Base-by-base conservation (phyloP, 2,888 invertebrate genomes). In the Panorpa germanica region DNA sequence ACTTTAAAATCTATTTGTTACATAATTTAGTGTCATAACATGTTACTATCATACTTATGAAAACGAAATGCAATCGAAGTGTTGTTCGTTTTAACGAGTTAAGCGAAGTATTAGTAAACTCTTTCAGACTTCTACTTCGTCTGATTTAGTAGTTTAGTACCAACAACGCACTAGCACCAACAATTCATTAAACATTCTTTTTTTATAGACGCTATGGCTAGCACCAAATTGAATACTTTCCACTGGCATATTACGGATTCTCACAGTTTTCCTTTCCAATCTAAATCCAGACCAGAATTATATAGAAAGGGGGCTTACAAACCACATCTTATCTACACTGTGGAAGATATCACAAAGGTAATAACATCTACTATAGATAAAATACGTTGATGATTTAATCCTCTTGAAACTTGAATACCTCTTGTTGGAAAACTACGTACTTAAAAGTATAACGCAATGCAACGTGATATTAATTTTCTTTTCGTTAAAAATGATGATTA, bases 181-280 rank as follows among this genome's bases (percentile, higher is more conserved):
- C n/a, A n/a, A n/a, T n/a, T n/a, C n/a, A n/a, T n/a, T n/a, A n/a
- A n/a, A n/a, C n/a, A n/a, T n/a, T n/a, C n/a, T 29, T 9, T 16
- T 31, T 14, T 38, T 43, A 3, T 41, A 68, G 86, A 88, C 44
- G 88, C 69, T 1, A 91, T 93, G 88, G 74, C 80, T 0, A 69
- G 75, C 47, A 80, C 81, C 16, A 95, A 93, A 50, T 47, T 93
- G 42, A 95, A 93, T 48, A 78, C 82, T 0, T 80, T 95, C 57
- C 93, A 95, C 46, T 93, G 91, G 91, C 83, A 86, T 44, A 78
- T 86, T 30, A 83, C 82, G 0, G 95, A 95, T 53, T 78, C 82
- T 11, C 90, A 91, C 38, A 90, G 91, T 41, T 95, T 93, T 49
- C 93, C 95, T 0, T 76, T 85, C 44, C 74, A 76, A 33, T 69